Evolutionary conservation across 2,797 vertebrate species (phyloP).

Genomic region (Falco peregrinus): DNA sequence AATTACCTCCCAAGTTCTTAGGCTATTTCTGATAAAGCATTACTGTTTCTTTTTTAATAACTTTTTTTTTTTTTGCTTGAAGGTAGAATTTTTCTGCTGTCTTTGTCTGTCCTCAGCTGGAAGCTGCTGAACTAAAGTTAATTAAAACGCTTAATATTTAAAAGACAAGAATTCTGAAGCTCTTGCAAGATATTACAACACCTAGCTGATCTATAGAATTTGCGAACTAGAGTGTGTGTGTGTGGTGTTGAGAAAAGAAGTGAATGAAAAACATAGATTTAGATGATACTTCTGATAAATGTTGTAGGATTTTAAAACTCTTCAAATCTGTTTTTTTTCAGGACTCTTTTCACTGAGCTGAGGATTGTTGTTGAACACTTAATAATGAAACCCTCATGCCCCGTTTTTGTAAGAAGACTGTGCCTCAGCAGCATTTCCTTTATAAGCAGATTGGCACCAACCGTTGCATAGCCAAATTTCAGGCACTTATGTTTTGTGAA

Average conservation of each 20-base stretch:
- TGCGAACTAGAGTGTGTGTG: neutral
- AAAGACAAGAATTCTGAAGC: neutral
- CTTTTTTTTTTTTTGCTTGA: neutral
- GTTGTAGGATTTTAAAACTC: constrained; percentile 22
- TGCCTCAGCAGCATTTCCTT: constrained; percentile 97
- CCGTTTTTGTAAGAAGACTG: constrained; percentile 92
- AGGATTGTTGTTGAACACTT: constrained; percentile 94
- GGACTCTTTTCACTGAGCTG: constrained; percentile 94
- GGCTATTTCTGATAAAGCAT: neutral
- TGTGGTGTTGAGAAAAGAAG: neutral
- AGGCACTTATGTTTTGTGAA: constrained; percentile 59
- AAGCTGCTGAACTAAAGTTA: neutral
- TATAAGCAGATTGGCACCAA: constrained; percentile 95
- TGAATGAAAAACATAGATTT: neutral
- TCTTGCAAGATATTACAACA: neutral
- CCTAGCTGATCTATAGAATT: neutral
- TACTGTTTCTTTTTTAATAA: neutral
- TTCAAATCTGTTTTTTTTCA: constrained; percentile 71
- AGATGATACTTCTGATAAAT: neutral
- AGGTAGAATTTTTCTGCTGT: neutral
- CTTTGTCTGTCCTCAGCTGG: neutral
- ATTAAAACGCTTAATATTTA: neutral
- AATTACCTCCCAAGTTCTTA: neutral
- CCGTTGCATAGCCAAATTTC: constrained; percentile 82
- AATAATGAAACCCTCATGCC: constrained; percentile 95